These are phyloP conservation scores for Thumatha senex DNA, from an alignment of 2,888 invertebrate genomes.

Conservation along the genomic window DNA sequence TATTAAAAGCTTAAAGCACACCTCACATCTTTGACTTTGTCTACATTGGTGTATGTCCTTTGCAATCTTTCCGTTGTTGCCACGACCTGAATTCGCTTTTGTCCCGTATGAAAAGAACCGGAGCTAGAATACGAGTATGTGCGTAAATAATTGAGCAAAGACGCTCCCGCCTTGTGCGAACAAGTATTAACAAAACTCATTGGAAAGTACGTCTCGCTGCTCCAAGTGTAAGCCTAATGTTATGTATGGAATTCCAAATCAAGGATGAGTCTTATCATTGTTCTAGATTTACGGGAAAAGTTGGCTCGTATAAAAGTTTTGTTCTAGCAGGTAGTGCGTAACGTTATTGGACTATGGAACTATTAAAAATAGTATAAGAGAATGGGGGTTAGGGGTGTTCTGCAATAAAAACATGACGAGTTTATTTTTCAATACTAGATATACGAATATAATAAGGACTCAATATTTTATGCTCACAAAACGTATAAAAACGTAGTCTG, in stretches of 20 bases:
- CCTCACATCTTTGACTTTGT: slow-evolving; percentile 50
- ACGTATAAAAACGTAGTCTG: too few species aligned
- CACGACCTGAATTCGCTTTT: slow-evolving; percentile 76
- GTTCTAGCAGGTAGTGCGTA: not conserved
- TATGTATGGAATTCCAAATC: slow-evolving; percentile 32
- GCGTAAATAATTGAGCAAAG: slow-evolving; percentile 77
- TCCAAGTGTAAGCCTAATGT: slow-evolving; percentile 28
- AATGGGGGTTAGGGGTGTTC: not conserved
- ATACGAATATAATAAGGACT: too few species aligned
- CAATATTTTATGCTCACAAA: too few species aligned
- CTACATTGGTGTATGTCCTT: slow-evolving; percentile 56
- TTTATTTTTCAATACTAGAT: too few species aligned
- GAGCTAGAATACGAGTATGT: slow-evolving; percentile 69
- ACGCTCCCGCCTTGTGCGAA: slow-evolving; percentile 54
- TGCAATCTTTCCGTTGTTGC: slow-evolving; percentile 78
- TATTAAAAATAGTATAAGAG: not conserved
- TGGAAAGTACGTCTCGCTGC: slow-evolving; percentile 46
- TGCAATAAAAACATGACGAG: too few species aligned
- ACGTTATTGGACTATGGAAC: not conserved
- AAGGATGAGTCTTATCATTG: slow-evolving; percentile 18
- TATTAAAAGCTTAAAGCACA: slow-evolving; percentile 72
- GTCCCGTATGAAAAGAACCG: slow-evolving; percentile 75
- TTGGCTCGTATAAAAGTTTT: slow-evolving; percentile 8
- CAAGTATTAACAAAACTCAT: slow-evolving; percentile 70
- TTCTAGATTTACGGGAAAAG: slow-evolving; percentile 21